A percentile compares a stretch with the other conserved stretches of the same genome.
Conservation (phyloP, 2,888 invertebrate genomes). For the Selenia dentaria region DNA sequence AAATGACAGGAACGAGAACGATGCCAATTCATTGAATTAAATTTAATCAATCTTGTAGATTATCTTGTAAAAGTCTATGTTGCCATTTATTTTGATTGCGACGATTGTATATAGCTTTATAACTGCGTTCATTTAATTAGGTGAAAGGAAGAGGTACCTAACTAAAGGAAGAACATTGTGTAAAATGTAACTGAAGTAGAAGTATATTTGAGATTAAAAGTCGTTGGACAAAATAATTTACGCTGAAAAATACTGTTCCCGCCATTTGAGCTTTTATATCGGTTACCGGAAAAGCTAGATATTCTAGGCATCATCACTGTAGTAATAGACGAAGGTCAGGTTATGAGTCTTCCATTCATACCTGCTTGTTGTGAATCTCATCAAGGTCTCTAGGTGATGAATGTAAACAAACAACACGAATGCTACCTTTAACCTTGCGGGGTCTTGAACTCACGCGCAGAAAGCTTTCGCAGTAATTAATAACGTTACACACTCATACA, state of each 20-base stretch:
- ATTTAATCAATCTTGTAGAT: conserved; percentile 33
- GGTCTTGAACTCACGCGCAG: not conserved
- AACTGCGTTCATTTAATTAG: conserved; percentile 9
- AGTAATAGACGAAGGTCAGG: conserved; percentile 8
- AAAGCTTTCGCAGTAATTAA: too few species aligned
- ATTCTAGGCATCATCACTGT: not conserved
- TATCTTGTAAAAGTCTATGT: conserved; percentile 31
- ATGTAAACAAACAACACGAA: conserved; percentile 21
- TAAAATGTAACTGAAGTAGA: too few species aligned
- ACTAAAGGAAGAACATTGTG: too few species aligned
- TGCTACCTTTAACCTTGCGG: not conserved
- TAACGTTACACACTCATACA: too few species aligned
- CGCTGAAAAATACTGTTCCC: too few species aligned
- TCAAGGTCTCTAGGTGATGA: conserved; percentile 15
- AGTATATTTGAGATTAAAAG: too few species aligned
- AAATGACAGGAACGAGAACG: conserved; percentile 21
- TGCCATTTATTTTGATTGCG: conserved; percentile 20
- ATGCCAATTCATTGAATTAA: conserved; percentile 39
- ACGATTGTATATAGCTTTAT: conserved; percentile 3
- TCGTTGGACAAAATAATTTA: too few species aligned
- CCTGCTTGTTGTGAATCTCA: conserved; percentile 18
- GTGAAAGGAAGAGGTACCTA: not conserved
- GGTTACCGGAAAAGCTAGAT: not conserved
- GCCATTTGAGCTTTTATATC: not conserved
- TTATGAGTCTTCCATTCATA: conserved; percentile 10